phyloP scores from a whole-genome alignment of 2,888 invertebrate genomes.

The Leptogaster cylindrica region DNA sequence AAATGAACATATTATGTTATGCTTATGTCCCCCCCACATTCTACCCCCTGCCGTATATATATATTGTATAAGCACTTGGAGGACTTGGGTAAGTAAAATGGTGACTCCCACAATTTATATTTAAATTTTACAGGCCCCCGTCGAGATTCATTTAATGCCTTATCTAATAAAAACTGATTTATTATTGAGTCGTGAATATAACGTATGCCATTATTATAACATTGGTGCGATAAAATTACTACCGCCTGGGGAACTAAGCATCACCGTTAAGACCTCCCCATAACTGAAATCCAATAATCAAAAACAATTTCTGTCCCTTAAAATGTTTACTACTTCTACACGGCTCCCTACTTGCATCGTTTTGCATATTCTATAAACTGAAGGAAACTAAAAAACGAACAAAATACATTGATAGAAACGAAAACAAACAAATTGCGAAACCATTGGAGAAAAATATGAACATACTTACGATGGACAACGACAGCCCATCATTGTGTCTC shows the following conservation, averaged over 20 bases:
- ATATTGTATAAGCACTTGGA: neutral
- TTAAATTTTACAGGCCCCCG: neutral
- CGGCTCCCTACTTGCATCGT: conserved; percentile 27
- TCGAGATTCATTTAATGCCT: conserved; percentile 18
- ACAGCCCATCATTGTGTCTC: conserved; percentile 35
- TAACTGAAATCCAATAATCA: conserved; percentile 15
- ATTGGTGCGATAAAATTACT: conserved; percentile 3
- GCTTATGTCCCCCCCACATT: too few species aligned
- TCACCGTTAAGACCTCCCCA: too few species aligned
- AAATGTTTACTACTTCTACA: conserved; percentile 14
- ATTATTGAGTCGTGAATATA: neutral
- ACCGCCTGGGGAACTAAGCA: neutral
- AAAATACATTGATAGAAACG: neutral
- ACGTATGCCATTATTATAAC: conserved; percentile 23
- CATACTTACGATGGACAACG: conserved; percentile 26
- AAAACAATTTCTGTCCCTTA: conserved; percentile 15
- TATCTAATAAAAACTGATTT: conserved; percentile 33
- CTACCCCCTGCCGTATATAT: too few species aligned
- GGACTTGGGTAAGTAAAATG: neutral
- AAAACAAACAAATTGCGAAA: neutral
- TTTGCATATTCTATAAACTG: too few species aligned
- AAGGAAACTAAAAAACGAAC: neutral
- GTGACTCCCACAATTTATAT: neutral
- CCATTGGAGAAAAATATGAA: conserved; percentile 15
- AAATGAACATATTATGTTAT: too few species aligned